Evolutionary conservation across 2,113 vertebrate species (phyloP).

Genomic region (Cardinalis cardinalis): DNA sequence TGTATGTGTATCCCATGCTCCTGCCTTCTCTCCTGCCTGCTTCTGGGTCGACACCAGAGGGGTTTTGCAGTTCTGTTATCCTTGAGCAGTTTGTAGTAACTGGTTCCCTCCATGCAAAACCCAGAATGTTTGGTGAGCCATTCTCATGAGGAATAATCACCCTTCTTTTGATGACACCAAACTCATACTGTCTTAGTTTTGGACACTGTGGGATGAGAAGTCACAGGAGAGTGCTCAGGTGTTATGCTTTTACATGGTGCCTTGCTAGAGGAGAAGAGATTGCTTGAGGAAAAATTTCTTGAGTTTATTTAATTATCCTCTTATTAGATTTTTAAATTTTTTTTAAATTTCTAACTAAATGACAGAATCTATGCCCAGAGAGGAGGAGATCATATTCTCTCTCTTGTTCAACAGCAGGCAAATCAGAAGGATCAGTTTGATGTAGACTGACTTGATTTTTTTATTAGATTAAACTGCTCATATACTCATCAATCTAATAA

Average conservation of each 20-base stretch:
- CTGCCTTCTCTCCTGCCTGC: neutral
- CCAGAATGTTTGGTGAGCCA: neutral
- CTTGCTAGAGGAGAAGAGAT: neutral
- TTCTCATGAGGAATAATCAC: neutral
- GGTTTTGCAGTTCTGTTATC: neutral
- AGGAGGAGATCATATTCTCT: neutral
- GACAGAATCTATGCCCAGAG: neutral
- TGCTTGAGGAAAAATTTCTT: neutral
- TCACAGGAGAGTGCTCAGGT: neutral
- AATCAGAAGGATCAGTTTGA: neutral
- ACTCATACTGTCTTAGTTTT: neutral
- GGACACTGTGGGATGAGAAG: neutral
- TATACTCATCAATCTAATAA: neutral
- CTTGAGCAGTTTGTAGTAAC: neutral
- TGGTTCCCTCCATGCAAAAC: neutral
- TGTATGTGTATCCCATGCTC: constrained; percentile 68
- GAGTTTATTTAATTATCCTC: neutral
- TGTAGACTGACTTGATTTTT: neutral
- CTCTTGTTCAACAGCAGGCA: neutral
- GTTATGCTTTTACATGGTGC: neutral
- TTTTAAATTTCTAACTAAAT: neutral
- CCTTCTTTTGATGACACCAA: neutral
- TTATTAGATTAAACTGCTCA: neutral
- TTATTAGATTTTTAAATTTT: neutral
- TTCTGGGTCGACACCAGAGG: neutral